Percentiles rank a stretch among this genome's conserved stretches.
Evolutionary conservation across 2,888 invertebrate species (phyloP).

Genomic region (Meloe dianella): DNA sequence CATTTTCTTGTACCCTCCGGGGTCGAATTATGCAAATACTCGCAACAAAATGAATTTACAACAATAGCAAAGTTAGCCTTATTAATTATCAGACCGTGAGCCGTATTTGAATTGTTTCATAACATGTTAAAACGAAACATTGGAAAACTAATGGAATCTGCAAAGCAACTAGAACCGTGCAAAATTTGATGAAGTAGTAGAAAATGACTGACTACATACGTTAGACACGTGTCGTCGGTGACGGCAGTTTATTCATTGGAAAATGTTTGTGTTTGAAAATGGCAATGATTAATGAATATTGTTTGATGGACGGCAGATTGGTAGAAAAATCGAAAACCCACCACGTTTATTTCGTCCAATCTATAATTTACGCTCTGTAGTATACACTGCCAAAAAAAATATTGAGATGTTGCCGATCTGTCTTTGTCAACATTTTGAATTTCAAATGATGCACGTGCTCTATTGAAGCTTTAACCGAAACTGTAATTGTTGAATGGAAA

Average conservation of each 20-base stretch:
- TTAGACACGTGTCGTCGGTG: slow-evolving; percentile 2
- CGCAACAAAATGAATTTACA: slow-evolving; percentile 12
- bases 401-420: not conserved
- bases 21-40: slow-evolving; percentile 18
- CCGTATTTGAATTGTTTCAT: slow-evolving; percentile 7
- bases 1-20: slow-evolving; percentile 13
- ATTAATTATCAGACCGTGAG: slow-evolving; percentile 17
- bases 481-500: not conserved
- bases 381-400: not conserved
- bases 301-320: not conserved
- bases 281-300: not conserved
- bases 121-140: not conserved
- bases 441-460: not conserved
- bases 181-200: not conserved
- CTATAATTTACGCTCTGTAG: not conserved
- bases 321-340: not conserved
- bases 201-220: not conserved
- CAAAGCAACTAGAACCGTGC: not conserved
- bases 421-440: not conserved
- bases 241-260: slow-evolving; percentile 10
- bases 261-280: slow-evolving; percentile 16
- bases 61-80: slow-evolving; percentile 13
- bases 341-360: not conserved
- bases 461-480: not conserved
- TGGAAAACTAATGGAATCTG: slow-evolving; percentile 2